Base-by-base conservation (phyloP, 2,888 invertebrate genomes). In the Pterostichus niger region DNA sequence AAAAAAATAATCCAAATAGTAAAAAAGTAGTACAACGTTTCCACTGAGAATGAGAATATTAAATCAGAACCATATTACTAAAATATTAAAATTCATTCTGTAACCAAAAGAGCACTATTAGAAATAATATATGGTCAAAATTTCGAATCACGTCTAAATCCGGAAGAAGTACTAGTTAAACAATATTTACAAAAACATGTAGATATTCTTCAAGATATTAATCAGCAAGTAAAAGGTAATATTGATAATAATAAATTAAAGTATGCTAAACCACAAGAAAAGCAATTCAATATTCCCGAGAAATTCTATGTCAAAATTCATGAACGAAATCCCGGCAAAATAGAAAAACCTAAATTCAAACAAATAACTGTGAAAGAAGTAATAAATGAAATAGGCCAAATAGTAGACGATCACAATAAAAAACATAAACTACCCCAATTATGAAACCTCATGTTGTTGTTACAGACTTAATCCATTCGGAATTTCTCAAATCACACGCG, bases 81-180 rank as follows among this genome's bases (percentile, higher is more conserved):
- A 52, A 52, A 10, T 4, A 52, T n/a, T 52, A 52, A 0, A 52
- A 15, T 56, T 5, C 56, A 56, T 9, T 56, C 17, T 13, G 9
- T 17, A 13, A 56, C 56, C 3, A 56, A 56, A 56, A 4, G 17
- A 6, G 17, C 56, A 17, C 54, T 15, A 13, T 54, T 15, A 4
- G 56, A 56, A 56, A 56, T 56, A 7, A 6, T 56, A 15, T 17
- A 15, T 15, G 68, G 40, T 4, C 35, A 40, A 35, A 13, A 33
- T 5, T 35, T 35, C 0, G n/a, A 68, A 0, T 13, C 68, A 73
- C 40, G 0, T 9, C 0, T 46, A 5, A 73, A 73, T 46, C 46
- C 73, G 0, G 73, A 73, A 73, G 46, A 73, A 46, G 13, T 73
- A 46, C 1, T 17, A 6, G 46, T 73, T 13, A 44, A 73, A 73